Evolutionary conservation across 2,888 invertebrate genomes (phyloP), one percentile per base, ranked within the genome.

Genomic region (Gortyna flavago): DNA sequence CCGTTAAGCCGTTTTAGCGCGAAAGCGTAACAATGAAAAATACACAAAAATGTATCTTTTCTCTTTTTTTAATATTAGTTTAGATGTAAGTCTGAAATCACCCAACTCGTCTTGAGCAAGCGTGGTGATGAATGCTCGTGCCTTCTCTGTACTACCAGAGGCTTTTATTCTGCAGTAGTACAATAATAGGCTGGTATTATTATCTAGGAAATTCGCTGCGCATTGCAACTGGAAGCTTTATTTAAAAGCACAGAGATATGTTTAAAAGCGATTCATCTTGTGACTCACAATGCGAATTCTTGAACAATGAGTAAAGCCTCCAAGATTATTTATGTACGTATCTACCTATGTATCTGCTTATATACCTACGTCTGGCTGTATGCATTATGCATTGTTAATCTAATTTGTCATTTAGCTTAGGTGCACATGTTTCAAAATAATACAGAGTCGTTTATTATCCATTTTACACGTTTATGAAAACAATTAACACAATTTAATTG

Each of bases 261-360:
- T 77, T 54, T 38, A 72, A 41, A 72, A 61, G 25, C n/a, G 57
- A 83, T 75, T 69, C 75, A 75, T 75, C 83, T 79, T 51, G 54
- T 84, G 79, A 84, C 54, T 84, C 85, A 84, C 79, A 83, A 68
- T 71, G 86, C 78, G 48, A 86, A 84, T 84, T 75, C 84, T 70
- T 79, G 41, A 65, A 79, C 86, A 69, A 61, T 84, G 84, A 84
- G 57, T 78, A 82, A 69, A 78, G 69, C 74, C n/a, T 69, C 13
- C 25, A 25, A 72, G 57, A 35, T 61, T 41, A 69, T 69, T 5
- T 75, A 44, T 41, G 18, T 16, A 41, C 4, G 38, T 13, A 51
- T n/a, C 16, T 32, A 74, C 41, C 51, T 75, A 61, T 38, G 59
- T 62, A 6, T 54, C 1, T 38, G 2, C 32, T 6, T 70, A 48